A percentile compares a stretch with the other conserved stretches of the same genome.
These are phyloP conservation scores for Drosophila picticornis DNA, from an alignment of 2,888 invertebrate species.

Conservation along the genomic window DNA sequence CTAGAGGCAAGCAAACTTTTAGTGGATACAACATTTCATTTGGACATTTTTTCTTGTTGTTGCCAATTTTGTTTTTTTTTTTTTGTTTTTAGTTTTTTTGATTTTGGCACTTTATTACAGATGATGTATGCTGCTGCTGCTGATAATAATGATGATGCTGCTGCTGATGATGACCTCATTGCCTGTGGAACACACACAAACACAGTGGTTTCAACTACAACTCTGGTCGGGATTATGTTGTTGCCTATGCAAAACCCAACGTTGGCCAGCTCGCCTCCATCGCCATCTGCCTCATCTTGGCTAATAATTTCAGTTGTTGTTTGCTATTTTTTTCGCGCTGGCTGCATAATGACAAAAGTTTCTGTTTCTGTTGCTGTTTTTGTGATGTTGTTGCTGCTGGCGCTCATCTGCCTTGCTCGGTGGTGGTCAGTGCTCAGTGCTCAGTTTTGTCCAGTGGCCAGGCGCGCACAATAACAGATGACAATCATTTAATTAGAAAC, in stretches of 20 bases:
- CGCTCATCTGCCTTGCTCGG: constrained; percentile 41
- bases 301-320: constrained; percentile 76
- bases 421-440: constrained; percentile 63
- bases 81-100: constrained; percentile 26
- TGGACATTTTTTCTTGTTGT: constrained; percentile 39
- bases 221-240: constrained; percentile 39
- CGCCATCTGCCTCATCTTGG: constrained; percentile 69
- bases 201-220: background rate
- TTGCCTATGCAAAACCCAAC: constrained; percentile 40
- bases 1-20: constrained; percentile 47
- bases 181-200: constrained; percentile 50
- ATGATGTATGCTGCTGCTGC: constrained; percentile 72
- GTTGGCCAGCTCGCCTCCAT: constrained; percentile 42
- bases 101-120: constrained; percentile 53
- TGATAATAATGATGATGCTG: constrained; percentile 34
- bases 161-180: constrained; percentile 73
- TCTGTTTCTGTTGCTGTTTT: constrained; percentile 32
- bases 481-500: constrained; percentile 85
- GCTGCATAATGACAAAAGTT: constrained; percentile 19
- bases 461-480: constrained; percentile 77
- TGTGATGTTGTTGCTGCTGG: constrained; percentile 38
- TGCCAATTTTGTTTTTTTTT: constrained; percentile 1
- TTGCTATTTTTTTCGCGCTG: constrained; percentile 46
- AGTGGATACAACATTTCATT: constrained; percentile 33
- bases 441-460: constrained; percentile 49